These are phyloP conservation scores for Pasiphila rectangulata DNA, from an alignment of 2,888 invertebrate species.

Conservation along the genomic window DNA sequence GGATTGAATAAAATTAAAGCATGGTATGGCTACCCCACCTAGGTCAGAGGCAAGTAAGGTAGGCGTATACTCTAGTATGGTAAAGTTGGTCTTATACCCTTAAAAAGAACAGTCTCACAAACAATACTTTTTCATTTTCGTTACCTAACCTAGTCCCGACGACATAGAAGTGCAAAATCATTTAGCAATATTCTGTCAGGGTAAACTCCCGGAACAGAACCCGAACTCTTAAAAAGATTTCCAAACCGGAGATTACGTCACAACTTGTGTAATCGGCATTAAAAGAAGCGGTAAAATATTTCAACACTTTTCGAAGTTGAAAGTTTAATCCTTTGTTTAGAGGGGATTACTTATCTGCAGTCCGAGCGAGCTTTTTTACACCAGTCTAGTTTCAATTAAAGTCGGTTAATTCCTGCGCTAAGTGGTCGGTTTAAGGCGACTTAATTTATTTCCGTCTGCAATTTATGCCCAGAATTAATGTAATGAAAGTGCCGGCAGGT, in stretches of 20 bases:
- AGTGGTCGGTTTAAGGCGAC: conserved; percentile 70
- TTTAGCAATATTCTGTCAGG: no score
- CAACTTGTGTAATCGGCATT: conserved; percentile 62
- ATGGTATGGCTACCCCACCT: no score
- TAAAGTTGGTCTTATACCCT: no score
- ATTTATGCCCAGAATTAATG: conserved; percentile 73
- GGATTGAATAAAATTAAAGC: no score
- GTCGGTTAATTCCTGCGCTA: conserved; percentile 69
- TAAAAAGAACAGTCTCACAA: no score
- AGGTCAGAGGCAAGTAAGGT: no score
- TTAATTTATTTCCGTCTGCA: conserved; percentile 71
- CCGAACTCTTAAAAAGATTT: conserved; percentile 49
- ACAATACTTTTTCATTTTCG: no score
- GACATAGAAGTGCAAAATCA: no score
- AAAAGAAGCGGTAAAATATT: conserved; percentile 58
- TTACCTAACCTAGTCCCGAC: conserved; percentile 8
- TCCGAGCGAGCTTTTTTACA: conserved; percentile 50
- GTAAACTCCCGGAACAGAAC: conserved; percentile 41
- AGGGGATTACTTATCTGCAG: conserved; percentile 66
- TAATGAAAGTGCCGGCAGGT: conserved; percentile 64
- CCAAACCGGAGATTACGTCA: conserved; percentile 61
- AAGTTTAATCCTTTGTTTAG: conserved; percentile 67
- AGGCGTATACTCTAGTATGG: no score
- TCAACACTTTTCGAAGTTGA: conserved; percentile 39
- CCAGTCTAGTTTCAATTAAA: conserved; percentile 75